Evolutionary conservation across 2,888 invertebrate species (phyloP), one percentile per base, ranked within the genome.

Genomic region (Tetragonula carbonaria): DNA sequence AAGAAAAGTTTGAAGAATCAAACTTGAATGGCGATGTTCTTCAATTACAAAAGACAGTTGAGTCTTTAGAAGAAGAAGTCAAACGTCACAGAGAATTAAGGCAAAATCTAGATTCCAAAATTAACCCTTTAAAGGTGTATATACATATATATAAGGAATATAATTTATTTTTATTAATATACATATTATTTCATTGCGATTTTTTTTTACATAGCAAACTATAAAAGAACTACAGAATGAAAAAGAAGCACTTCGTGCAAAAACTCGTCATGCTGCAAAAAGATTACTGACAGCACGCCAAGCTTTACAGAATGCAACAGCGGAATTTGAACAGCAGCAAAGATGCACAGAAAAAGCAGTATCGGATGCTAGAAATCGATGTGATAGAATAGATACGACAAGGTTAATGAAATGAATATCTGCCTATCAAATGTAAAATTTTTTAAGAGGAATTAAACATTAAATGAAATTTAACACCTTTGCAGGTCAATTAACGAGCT

Each of bases 361-460:
- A 93, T 79, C 87, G 91, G 94, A 95, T 73, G 96, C 96, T 0
- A 92, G 93, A 67, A 91, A 89, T 59, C 90, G 95, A 21, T 96
- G 96, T 53, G 93, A 95, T 1, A 94, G 96, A 87, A 93, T 96
- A 8, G 92, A 95, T 0, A 95, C 95, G 13, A 94, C 95, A 0
- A 95, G 96, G 96, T 96, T 18, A 90, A 57, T 66, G 67, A 65
- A 14, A 80, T 66, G 68, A 33, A 45, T 59, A 21, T 74, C n/a
- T 63, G 45, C 0, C 45, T 45, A 45, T 38, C 51, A 0, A 28
- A 28, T 33, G n/a, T 4, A 67, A 3, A 21, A n/a, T 16, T 51
- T 28, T 28, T 45, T n/a, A 23, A 6, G 23, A 13, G 23, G 14
- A 14, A 59, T 59, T 23, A 4, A 59, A 59, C 66, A 50, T 59